Conservation (phyloP, 2,888 invertebrate genomes). For the Clitarchus hookeri region DNA sequence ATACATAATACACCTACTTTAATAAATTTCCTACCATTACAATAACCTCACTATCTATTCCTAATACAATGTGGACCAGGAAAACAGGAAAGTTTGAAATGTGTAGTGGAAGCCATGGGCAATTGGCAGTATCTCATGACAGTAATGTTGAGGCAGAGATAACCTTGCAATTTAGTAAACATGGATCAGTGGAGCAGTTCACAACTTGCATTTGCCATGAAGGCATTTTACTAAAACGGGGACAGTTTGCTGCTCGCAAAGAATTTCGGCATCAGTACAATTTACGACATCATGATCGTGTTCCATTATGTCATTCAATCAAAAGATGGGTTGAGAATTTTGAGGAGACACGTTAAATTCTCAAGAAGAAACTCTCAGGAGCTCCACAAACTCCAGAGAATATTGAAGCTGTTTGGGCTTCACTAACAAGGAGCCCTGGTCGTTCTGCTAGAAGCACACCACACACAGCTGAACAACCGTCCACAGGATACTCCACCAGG, state of each 20-base stretch:
- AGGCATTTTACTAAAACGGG: slow-evolving; percentile 17
- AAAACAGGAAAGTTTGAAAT: slow-evolving; percentile 12
- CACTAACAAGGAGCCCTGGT: too few relatives aligned
- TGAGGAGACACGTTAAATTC: not conserved
- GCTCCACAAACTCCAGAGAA: too few relatives aligned
- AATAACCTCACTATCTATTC: too few relatives aligned
- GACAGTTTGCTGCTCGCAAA: not conserved
- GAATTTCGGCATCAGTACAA: not conserved
- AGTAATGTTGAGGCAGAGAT: not conserved
- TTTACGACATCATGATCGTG: not conserved
- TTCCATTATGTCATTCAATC: not conserved
- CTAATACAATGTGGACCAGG: too few relatives aligned
- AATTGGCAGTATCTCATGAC: not conserved
- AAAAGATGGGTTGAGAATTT: not conserved
- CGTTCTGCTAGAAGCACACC: too few relatives aligned
- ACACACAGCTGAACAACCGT: too few relatives aligned
- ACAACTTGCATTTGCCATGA: not conserved
- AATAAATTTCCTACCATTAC: too few relatives aligned
- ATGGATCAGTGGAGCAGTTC: not conserved
- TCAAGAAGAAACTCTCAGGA: too few relatives aligned
- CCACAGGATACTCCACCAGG: too few relatives aligned
- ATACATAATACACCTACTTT: too few relatives aligned
- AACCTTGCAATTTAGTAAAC: not conserved
- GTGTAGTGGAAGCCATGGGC: slow-evolving; percentile 8
- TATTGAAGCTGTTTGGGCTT: too few relatives aligned